Percentiles rank a stretch among this genome's conserved stretches.
phyloP scores from a whole-genome alignment of 2,797 vertebrate species.

The Eleutherodactylus coqui region DNA sequence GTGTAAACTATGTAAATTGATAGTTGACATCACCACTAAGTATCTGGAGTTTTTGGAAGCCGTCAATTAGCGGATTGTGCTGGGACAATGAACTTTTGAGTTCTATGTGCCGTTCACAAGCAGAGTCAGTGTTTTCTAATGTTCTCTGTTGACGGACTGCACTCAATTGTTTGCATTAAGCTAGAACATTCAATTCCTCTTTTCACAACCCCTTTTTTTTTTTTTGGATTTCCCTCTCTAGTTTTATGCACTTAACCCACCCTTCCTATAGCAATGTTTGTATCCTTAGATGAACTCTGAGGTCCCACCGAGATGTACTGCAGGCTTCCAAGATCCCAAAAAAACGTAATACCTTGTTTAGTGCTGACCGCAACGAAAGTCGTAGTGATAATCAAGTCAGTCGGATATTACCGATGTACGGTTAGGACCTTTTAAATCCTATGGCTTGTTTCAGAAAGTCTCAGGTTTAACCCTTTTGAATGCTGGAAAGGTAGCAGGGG shows the following conservation, averaged over 20 bases:
- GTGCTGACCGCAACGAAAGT: conserved; percentile 23
- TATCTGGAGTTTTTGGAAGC: conserved; percentile 22
- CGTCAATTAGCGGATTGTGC: conserved; percentile 34
- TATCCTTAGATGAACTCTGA: conserved; percentile 58
- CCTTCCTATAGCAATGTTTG: conserved; percentile 38
- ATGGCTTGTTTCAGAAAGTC: background rate
- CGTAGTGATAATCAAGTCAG: conserved; percentile 22
- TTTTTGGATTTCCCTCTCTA: conserved; percentile 4
- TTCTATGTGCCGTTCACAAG: background rate
- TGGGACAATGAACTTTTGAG: conserved; percentile 43
- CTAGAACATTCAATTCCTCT: conserved; percentile 30
- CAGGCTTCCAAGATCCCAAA: conserved; percentile 2
- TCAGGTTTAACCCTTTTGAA: background rate
- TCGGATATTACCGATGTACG: conserved; percentile 4
- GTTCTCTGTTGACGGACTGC: background rate
- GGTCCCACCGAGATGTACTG: conserved; percentile 26
- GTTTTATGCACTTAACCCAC: background rate
- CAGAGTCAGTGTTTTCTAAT: background rate
- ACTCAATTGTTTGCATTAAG: conserved; percentile 49
- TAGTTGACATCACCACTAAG: conserved; percentile 28
- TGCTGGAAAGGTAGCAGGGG: background rate
- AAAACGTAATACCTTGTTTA: conserved; percentile 34
- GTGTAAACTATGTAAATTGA: conserved; percentile 42
- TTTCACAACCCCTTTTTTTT: conserved; percentile 36
- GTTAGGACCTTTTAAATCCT: background rate